These are phyloP conservation scores for Ctenochaetus hawaiiensis DNA, from an alignment of 2,797 vertebrate genomes.

Conservation along the genomic window DNA sequence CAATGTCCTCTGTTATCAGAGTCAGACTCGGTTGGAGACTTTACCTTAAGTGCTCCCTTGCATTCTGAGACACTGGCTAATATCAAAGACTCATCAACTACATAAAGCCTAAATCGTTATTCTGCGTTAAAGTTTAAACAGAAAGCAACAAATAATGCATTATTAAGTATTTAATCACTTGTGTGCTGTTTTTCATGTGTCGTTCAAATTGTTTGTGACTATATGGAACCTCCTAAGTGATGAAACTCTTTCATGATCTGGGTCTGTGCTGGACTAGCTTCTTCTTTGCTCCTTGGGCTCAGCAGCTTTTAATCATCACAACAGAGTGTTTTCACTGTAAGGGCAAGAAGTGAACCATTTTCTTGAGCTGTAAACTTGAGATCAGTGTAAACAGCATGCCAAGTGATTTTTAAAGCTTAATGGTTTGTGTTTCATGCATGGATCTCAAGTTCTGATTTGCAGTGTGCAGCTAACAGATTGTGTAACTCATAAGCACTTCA, in stretches of 20 bases:
- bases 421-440: constrained; percentile 51
- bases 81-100: not conserved
- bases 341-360: not conserved
- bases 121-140: not conserved
- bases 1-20: not conserved
- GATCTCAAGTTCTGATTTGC: constrained; percentile 38
- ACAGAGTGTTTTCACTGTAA: not conserved
- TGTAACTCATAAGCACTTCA: constrained; percentile 1
- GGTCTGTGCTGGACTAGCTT: constrained; percentile 60
- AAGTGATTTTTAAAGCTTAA: not conserved
- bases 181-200: not conserved
- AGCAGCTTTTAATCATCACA: constrained; percentile 46
- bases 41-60: too few relatives aligned
- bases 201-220: not conserved
- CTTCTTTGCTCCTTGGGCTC: constrained; percentile 56
- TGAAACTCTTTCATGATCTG: constrained; percentile 54
- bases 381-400: constrained; percentile 30
- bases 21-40: not conserved
- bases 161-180: not conserved
- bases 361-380: constrained; percentile 44
- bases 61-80: not conserved
- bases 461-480: constrained; percentile 37
- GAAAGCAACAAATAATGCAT: not conserved
- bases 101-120: not conserved
- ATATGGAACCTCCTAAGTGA: constrained; percentile 61